A percentile compares a stretch with the other conserved stretches of the same genome.
These are phyloP conservation scores for Amazona vittata DNA, from an alignment of 2,113 vertebrate genomes.

Conservation along the genomic window DNA sequence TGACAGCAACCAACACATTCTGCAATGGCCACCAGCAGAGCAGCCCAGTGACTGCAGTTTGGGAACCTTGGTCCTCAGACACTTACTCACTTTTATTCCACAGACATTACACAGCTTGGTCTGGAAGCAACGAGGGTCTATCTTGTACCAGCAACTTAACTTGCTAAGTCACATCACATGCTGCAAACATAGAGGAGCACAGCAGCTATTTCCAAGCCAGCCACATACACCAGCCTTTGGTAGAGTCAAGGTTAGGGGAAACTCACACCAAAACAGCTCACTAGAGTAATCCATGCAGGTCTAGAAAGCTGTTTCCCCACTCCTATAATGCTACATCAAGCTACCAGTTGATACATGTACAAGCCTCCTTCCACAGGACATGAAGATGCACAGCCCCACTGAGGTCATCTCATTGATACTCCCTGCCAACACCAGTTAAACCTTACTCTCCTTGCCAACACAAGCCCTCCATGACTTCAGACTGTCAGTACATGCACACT, in stretches of 20 bases:
- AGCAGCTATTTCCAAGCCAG: background rate
- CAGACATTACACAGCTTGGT: background rate
- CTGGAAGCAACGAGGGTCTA: background rate
- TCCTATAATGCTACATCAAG: background rate
- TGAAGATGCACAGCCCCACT: background rate
- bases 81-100: conserved; percentile 4
- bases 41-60: background rate
- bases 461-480: background rate
- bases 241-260: background rate
- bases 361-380: background rate
- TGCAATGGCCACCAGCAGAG: background rate
- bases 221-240: background rate
- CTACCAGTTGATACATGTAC: background rate
- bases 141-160: background rate
- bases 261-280: background rate
- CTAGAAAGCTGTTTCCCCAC: background rate
- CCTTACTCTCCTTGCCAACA: background rate
- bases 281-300: rapidly evolving
- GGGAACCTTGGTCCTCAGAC: conserved; percentile 6
- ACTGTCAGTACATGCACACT: rapidly evolving
- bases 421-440: background rate
- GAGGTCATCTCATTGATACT: background rate
- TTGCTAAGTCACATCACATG: background rate
- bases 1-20: background rate
- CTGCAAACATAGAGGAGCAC: background rate